These are phyloP conservation scores for Nansenia antarctica DNA, from an alignment of 2,113 vertebrate species.

Conservation along the genomic window DNA sequence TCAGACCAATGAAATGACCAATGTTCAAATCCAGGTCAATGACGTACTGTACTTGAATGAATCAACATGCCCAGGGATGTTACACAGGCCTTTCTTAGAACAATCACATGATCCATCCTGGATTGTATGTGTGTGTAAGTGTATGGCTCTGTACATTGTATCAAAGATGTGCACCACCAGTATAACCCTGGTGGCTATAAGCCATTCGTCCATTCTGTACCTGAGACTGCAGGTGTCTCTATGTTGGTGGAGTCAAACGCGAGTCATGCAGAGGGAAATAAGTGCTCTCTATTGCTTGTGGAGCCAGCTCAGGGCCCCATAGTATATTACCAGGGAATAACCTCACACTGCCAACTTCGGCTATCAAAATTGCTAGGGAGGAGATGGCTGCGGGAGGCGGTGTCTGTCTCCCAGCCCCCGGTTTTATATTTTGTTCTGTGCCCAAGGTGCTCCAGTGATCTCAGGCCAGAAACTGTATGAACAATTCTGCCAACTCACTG, in stretches of 20 bases:
- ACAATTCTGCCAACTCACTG: constrained; percentile 62
- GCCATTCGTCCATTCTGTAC: constrained; percentile 63
- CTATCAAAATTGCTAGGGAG: constrained; percentile 70
- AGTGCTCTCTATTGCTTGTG: constrained; percentile 58
- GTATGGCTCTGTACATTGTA: too few relatives aligned
- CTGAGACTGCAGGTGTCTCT: constrained; percentile 60
- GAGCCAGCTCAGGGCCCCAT: constrained; percentile 59
- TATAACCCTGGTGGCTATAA: too few relatives aligned
- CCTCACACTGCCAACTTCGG: constrained; percentile 54
- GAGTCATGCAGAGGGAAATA: constrained; percentile 50
- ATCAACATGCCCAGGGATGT: too few relatives aligned
- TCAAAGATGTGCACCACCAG: too few relatives aligned
- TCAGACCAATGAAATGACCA: too few relatives aligned
- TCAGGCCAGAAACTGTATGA: constrained; percentile 62
- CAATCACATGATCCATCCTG: too few relatives aligned
- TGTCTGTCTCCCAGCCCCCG: constrained; percentile 53
- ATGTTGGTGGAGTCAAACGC: constrained; percentile 51
- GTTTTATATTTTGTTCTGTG: constrained; percentile 64
- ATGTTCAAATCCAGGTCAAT: too few relatives aligned
- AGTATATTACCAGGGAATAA: constrained; percentile 66
- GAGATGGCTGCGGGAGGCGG: constrained; percentile 63
- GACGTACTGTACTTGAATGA: too few relatives aligned
- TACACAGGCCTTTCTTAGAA: too few relatives aligned
- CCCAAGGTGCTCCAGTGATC: constrained; percentile 67
- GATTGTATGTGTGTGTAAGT: too few relatives aligned